Conservation (phyloP, 2,113 vertebrate species). For the Heloderma charlesbogerti region DNA sequence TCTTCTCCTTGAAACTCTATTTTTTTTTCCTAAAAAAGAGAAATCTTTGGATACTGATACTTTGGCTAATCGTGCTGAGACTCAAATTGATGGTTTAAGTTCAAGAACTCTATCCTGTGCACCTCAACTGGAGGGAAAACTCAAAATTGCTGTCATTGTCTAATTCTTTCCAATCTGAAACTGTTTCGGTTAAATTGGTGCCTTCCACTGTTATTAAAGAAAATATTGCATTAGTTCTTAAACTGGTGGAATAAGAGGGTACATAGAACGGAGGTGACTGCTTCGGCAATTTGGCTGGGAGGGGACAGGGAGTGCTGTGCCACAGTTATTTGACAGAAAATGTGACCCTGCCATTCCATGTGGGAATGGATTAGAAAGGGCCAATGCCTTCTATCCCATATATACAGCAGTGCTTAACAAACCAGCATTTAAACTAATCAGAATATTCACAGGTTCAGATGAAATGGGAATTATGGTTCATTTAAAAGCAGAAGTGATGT, state of each 20-base stretch:
- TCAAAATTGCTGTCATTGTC: not conserved
- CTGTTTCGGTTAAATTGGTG: conserved; percentile 27
- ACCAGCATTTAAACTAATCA: not conserved
- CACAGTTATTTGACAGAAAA: not conserved
- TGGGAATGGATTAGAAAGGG: not conserved
- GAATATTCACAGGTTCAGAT: not conserved
- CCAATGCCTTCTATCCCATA: not conserved
- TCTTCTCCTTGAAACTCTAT: not conserved
- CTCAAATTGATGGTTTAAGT: not conserved
- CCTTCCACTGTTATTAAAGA: fast-evolving
- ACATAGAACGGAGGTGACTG: not conserved
- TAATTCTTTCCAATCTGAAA: not conserved
- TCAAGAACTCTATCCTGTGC: not conserved
- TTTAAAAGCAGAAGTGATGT: not conserved
- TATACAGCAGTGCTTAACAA: not conserved
- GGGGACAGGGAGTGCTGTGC: not conserved
- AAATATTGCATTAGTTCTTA: not conserved
- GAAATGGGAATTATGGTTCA: not conserved
- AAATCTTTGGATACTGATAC: not conserved
- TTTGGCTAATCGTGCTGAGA: conserved; percentile 4
- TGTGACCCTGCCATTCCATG: not conserved
- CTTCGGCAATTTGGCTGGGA: not conserved
- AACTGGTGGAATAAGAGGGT: fast-evolving
- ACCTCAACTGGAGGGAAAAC: fast-evolving
- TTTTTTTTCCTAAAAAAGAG: not conserved